Evolutionary conservation across 2,888 invertebrate genomes (phyloP).

Genomic region (Stictocephala bisonia): DNA sequence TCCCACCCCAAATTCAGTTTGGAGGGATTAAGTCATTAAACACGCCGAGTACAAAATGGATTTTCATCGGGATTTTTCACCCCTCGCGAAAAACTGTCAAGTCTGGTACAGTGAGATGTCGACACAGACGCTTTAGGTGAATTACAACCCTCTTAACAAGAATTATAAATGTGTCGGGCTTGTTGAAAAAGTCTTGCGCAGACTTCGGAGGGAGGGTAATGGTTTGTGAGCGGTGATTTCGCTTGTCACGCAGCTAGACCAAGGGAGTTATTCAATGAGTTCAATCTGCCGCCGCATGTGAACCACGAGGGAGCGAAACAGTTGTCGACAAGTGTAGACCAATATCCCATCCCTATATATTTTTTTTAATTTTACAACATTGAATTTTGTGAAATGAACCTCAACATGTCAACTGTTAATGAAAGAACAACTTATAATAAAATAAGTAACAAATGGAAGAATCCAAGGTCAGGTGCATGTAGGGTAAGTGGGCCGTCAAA

Average conservation of each 20-base stretch:
- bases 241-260: not conserved
- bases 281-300: not conserved
- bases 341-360: no score
- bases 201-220: slow-evolving; percentile 31
- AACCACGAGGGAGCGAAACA: no score
- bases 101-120: slow-evolving; percentile 15
- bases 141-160: slow-evolving; percentile 45
- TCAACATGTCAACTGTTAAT: no score
- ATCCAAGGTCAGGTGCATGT: no score
- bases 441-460: no score
- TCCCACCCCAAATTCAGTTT: not conserved
- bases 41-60: slow-evolving; percentile 27
- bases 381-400: no score
- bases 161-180: slow-evolving; percentile 48
- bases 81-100: slow-evolving; percentile 43
- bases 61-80: slow-evolving; percentile 33
- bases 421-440: no score
- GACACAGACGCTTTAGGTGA: slow-evolving; percentile 23
- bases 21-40: slow-evolving; percentile 38
- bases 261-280: slow-evolving; percentile 23
- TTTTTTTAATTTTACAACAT: no score
- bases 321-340: no score
- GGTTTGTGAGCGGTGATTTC: slow-evolving; percentile 20
- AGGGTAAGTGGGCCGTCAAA: no score
- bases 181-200: slow-evolving; percentile 39